These are phyloP conservation scores for Norana najaformis DNA, from an alignment of 2,888 invertebrate genomes.

Conservation along the genomic window DNA sequence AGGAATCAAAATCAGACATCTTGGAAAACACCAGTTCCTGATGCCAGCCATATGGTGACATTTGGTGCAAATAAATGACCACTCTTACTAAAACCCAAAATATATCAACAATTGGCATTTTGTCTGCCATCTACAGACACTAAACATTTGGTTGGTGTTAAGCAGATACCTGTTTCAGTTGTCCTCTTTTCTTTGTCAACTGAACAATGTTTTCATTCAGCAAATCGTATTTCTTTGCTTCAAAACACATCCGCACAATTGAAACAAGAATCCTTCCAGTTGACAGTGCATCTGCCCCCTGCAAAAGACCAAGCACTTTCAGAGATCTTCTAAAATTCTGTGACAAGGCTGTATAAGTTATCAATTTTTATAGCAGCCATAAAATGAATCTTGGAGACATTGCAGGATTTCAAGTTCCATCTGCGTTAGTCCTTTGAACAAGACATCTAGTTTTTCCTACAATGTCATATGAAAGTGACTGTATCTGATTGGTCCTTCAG, in stretches of 20 bases:
- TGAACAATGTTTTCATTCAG: conserved; percentile 90
- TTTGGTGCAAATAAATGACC: neutral
- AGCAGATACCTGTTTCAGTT: conserved; percentile 73
- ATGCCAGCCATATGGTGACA: neutral
- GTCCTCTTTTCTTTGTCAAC: conserved; percentile 88
- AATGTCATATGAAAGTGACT: neutral
- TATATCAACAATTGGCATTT: neutral
- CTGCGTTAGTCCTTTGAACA: no score
- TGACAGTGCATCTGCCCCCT: conserved; percentile 92
- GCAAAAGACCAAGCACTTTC: conserved; percentile 45
- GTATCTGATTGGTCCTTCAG: neutral
- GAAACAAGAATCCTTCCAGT: conserved; percentile 89
- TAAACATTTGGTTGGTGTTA: conserved; percentile 14
- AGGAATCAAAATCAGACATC: neutral
- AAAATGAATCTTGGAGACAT: neutral
- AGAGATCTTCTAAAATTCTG: neutral
- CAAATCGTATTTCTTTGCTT: conserved; percentile 87
- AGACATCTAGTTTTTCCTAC: neutral
- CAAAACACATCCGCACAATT: conserved; percentile 83
- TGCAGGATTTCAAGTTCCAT: no score
- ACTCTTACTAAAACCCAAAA: neutral
- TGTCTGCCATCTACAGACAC: no score
- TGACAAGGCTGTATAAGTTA: neutral
- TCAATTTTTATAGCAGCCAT: neutral
- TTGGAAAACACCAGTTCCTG: neutral